phyloP scores from a whole-genome alignment of 2,113 vertebrate species.

The Psilopogon haemacephalus region DNA sequence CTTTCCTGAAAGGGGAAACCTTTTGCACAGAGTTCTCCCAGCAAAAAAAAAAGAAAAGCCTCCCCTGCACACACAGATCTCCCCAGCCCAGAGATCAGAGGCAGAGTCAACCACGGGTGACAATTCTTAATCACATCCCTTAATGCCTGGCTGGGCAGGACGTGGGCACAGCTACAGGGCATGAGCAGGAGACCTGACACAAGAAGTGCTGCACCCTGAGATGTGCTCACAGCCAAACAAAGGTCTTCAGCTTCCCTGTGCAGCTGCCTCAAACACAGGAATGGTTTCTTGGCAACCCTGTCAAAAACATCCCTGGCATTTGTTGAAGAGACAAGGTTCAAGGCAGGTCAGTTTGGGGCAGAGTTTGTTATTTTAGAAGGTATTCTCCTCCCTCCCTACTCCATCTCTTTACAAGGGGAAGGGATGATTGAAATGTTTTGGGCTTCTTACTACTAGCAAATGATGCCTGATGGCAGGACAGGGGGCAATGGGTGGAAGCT shows the following conservation, averaged over 20 bases:
- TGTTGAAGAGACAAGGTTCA: background rate
- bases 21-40: background rate
- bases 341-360: background rate
- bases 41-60: background rate
- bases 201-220: background rate
- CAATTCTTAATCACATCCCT: background rate
- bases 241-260: background rate
- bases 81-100: slow-evolving; percentile 6
- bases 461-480: too few species aligned
- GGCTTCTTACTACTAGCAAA: background rate
- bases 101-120: background rate
- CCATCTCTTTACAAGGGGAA: background rate
- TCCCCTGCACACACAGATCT: background rate
- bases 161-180: background rate
- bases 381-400: too few species aligned
- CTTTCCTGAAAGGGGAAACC: background rate
- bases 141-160: background rate
- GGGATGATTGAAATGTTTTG: background rate
- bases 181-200: background rate
- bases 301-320: background rate
- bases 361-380: background rate
- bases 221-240: background rate
- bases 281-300: background rate
- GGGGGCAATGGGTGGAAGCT: too few species aligned
- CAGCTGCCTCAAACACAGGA: background rate